Conservation (phyloP, 2,888 invertebrate species). For the Actias luna region DNA sequence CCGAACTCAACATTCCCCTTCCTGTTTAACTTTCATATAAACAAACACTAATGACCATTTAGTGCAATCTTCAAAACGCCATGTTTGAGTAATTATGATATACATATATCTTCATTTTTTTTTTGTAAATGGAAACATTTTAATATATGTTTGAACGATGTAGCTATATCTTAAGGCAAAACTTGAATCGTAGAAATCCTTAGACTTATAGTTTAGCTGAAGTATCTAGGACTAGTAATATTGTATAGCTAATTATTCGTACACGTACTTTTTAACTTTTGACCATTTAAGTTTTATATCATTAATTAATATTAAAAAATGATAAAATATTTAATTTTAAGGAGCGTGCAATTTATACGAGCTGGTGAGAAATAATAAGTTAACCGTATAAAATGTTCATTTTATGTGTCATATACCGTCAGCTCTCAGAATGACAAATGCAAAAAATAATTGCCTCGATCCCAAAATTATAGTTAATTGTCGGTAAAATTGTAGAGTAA, state of each 20-base stretch:
- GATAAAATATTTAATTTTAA: background rate
- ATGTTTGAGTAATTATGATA: slow-evolving; percentile 8
- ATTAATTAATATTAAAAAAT: no score
- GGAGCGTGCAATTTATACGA: no score
- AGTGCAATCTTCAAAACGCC: slow-evolving; percentile 9
- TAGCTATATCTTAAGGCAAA: background rate
- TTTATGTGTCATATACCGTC: background rate
- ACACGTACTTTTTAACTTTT: no score
- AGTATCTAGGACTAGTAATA: background rate
- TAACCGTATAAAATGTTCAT: background rate
- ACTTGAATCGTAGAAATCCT: background rate
- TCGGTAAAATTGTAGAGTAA: background rate
- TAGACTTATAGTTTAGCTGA: background rate
- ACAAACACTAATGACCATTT: slow-evolving; percentile 42
- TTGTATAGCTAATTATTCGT: no score
- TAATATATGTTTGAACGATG: background rate
- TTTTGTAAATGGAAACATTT: slow-evolving; percentile 1
- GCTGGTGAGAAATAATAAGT: no score
- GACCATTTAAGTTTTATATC: no score
- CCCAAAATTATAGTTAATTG: slow-evolving; percentile 44
- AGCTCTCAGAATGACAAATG: slow-evolving; percentile 36
- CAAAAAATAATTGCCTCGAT: slow-evolving; percentile 47
- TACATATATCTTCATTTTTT: background rate
- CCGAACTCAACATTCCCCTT: slow-evolving; percentile 60
- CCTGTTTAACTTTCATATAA: slow-evolving; percentile 62